phyloP scores from a whole-genome alignment of 2,797 vertebrate species.

The Lacerta bilineata region DNA sequence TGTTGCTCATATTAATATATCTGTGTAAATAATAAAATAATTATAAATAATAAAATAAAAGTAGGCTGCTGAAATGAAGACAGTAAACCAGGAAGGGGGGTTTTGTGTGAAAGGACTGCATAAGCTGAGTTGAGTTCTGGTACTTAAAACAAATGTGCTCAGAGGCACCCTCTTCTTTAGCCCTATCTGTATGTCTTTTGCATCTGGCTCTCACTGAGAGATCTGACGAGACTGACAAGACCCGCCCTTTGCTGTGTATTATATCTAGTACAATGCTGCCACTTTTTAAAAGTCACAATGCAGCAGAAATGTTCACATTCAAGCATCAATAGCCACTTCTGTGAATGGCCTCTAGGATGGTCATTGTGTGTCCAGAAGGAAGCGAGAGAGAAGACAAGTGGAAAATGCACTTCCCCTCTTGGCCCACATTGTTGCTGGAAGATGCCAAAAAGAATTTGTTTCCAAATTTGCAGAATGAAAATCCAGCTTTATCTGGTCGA shows the following conservation, averaged over 20 bases:
- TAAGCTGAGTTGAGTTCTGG: no score
- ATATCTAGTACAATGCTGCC: neutral
- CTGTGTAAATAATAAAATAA: no score
- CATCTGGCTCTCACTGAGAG: no score
- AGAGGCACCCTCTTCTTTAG: no score
- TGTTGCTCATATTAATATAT: no score
- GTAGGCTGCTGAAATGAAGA: no score
- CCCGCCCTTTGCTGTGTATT: neutral
- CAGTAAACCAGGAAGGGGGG: no score
- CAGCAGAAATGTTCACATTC: neutral
- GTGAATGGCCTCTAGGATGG: neutral
- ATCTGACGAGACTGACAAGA: no score
- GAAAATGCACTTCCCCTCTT: conserved; percentile 30
- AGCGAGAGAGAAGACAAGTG: conserved; percentile 8
- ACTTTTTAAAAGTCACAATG: neutral
- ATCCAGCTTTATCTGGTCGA: conserved; percentile 44
- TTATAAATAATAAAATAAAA: no score
- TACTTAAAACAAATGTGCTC: no score
- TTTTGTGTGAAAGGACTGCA: no score
- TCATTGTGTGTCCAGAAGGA: neutral
- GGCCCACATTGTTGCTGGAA: conserved; percentile 3
- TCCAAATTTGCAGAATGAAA: conserved; percentile 24
- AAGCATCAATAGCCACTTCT: neutral
- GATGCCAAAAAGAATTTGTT: conserved; percentile 55
- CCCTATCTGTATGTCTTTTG: no score